Conservation (phyloP, 2,797 vertebrate species). For the Florisuga fusca region DNA sequence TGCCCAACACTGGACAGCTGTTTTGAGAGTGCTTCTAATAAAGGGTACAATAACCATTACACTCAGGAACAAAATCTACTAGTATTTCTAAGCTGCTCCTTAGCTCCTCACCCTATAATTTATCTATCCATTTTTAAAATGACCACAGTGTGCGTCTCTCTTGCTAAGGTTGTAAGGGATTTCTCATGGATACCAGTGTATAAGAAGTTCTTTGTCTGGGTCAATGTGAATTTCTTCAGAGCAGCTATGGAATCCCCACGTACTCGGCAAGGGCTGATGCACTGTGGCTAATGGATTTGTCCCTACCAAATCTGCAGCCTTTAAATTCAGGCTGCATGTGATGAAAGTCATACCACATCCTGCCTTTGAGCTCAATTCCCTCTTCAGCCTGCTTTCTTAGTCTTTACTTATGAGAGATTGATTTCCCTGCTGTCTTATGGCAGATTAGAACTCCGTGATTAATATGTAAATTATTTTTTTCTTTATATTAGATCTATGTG, state of each 20-base stretch:
- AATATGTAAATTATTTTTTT: slow-evolving; percentile 60
- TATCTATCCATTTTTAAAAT: neutral
- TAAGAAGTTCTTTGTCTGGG: neutral
- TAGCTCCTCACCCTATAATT: neutral
- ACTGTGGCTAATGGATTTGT: slow-evolving; percentile 44
- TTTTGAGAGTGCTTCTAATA: neutral
- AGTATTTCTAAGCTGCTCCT: slow-evolving; percentile 1
- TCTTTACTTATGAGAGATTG: neutral
- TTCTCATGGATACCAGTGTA: neutral
- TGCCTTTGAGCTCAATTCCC: slow-evolving; percentile 12
- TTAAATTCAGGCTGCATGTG: neutral
- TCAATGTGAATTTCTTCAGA: neutral
- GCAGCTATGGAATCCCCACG: neutral
- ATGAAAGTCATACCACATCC: neutral
- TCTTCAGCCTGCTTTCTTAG: slow-evolving; percentile 14
- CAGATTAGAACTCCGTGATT: slow-evolving; percentile 45
- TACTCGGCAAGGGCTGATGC: neutral
- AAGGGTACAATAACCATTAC: neutral
- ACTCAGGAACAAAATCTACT: neutral
- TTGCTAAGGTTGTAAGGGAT: neutral
- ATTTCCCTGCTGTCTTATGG: slow-evolving; percentile 34
- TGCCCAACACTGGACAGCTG: neutral
- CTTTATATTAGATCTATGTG: slow-evolving; percentile 46
- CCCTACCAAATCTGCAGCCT: neutral
- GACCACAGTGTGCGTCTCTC: neutral